phyloP scores from a whole-genome alignment of 1,140 invertebrate genomes.

The Caenorhabditis elegans region WBcel235 BX284606.5:6236001-6236500 shows the following conservation, averaged over 20 bases:
- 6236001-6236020: not conserved
- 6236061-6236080: too few species aligned
- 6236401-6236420: conserved; percentile 16
- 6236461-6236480: conserved; percentile 1
- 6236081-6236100: too few species aligned
- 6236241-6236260: conserved; percentile 29
- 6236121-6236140: too few species aligned
- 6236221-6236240: conserved; percentile 2
- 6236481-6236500: not conserved
- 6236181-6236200: conserved; percentile 25
- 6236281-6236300: conserved; percentile 10
- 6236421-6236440: conserved; percentile 25
- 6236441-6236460: not conserved
- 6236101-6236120: too few species aligned
- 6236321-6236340: not conserved
- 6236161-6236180: conserved; percentile 18
- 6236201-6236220: conserved; percentile 33
- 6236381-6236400: not conserved
- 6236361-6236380: conserved; percentile 8
- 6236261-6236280: not conserved
- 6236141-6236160: not conserved
- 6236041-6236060: too few species aligned
- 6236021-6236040: not conserved
- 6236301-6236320: conserved; percentile 25
- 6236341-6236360: not conserved